Percentiles rank a stretch among this genome's conserved stretches.
Conservation (phyloP, 2,888 invertebrate genomes). For the Agrypnus murinus region DNA sequence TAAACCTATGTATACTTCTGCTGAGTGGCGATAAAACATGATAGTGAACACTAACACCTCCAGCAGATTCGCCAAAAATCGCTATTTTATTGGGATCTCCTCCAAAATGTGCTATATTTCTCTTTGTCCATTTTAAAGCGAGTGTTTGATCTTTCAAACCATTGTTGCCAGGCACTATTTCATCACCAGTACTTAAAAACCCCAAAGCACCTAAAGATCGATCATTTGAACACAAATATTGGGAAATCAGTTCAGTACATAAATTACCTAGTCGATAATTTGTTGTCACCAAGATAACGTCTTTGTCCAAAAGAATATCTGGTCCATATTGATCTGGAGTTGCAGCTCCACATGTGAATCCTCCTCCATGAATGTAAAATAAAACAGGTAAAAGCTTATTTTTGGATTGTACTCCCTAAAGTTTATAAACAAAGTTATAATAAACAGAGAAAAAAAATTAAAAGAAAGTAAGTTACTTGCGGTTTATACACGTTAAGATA, state of each 20-base stretch:
- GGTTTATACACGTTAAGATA: conserved; percentile 84
- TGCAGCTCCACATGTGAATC: conserved; percentile 83
- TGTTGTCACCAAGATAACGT: conserved; percentile 75
- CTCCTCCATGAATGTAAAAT: conserved; percentile 86
- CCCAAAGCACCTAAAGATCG: conserved; percentile 67
- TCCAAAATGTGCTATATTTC: conserved; percentile 68
- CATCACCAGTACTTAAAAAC: conserved; percentile 65
- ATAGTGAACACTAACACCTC: conserved; percentile 69
- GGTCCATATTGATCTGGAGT: conserved; percentile 82
- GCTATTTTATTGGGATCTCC: conserved; percentile 68
- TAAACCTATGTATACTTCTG: conserved; percentile 60
- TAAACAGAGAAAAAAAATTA: not conserved
- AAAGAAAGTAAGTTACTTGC: conserved; percentile 62
- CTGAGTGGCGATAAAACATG: conserved; percentile 69
- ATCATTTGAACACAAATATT: too few relatives aligned
- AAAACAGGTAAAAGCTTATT: conserved; percentile 76
- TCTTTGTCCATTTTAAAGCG: conserved; percentile 67
- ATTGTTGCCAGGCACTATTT: conserved; percentile 69
- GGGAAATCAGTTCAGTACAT: not conserved
- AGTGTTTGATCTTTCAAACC: conserved; percentile 70
- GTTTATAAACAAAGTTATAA: not conserved
- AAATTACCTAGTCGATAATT: conserved; percentile 55
- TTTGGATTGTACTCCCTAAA: not conserved
- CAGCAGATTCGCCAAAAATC: conserved; percentile 70
- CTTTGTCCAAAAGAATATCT: conserved; percentile 80